Evolutionary conservation across 2,113 vertebrate genomes (phyloP).

Genomic region (Delphinus delphis): DNA sequence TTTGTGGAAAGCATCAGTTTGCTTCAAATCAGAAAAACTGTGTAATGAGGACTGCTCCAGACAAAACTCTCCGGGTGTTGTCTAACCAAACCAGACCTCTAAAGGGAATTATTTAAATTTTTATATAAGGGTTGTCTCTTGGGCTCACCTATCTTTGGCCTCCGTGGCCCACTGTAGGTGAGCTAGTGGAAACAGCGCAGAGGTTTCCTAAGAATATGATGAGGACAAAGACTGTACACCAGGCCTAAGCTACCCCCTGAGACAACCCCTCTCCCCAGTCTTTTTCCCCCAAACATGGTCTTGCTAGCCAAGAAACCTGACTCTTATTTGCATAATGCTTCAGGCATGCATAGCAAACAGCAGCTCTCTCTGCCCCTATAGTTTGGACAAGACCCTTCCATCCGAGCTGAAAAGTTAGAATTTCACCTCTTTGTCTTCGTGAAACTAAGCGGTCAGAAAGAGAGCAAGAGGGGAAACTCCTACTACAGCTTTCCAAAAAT

Average conservation of each 20-base stretch:
- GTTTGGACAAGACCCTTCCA: conserved; percentile 13
- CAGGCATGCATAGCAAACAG: conserved; percentile 56
- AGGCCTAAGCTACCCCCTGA: neutral
- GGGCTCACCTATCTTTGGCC: neutral
- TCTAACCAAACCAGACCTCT: neutral
- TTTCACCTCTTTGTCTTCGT: conserved; percentile 50
- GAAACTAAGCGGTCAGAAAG: conserved; percentile 39
- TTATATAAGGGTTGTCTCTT: neutral
- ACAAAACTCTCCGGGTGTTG: neutral
- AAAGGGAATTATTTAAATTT: neutral
- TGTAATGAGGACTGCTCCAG: neutral
- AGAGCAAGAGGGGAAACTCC: conserved; percentile 2
- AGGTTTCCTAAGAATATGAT: neutral
- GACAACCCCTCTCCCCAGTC: neutral
- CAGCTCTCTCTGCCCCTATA: neutral
- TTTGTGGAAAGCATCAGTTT: neutral
- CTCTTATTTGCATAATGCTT: conserved; percentile 56
- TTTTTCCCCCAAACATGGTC: neutral
- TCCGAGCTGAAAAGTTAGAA: conserved; percentile 27
- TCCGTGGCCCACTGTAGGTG: neutral
- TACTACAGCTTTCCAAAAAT: neutral
- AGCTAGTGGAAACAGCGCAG: conserved; percentile 15
- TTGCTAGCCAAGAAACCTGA: conserved; percentile 55
- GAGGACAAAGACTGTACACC: neutral
- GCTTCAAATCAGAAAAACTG: conserved; percentile 30